Conservation (phyloP, 2,888 invertebrate species). For the Dusona sp. region DNA sequence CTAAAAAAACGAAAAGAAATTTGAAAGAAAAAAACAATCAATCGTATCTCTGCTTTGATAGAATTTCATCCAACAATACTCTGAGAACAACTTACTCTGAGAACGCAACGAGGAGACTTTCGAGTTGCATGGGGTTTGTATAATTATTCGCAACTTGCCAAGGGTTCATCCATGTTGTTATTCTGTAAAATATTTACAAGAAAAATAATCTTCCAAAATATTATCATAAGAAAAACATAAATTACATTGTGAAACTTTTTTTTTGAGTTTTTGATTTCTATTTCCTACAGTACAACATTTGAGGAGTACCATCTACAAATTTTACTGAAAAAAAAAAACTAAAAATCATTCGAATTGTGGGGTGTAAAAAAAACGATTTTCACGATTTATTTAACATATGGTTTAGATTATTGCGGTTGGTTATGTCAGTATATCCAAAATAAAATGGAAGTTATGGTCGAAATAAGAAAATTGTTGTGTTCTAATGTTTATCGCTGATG, state of each 20-base stretch:
- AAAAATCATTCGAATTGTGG: too few species aligned
- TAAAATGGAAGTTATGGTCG: too few species aligned
- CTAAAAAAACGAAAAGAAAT: slow-evolving; percentile 79
- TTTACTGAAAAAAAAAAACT: too few species aligned
- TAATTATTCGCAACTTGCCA: slow-evolving; percentile 89
- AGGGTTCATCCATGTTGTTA: slow-evolving; percentile 89
- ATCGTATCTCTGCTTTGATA: not conserved
- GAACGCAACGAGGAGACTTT: slow-evolving; percentile 86
- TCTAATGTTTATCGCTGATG: too few species aligned
- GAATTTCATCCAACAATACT: slow-evolving; percentile 75
- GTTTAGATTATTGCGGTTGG: too few species aligned
- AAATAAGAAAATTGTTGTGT: too few species aligned
- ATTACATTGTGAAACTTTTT: not conserved
- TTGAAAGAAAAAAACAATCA: not conserved
- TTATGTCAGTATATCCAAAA: too few species aligned
- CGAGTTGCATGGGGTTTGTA: slow-evolving; percentile 88
- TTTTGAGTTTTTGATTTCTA: not conserved
- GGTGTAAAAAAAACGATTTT: too few species aligned
- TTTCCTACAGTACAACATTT: not conserved
- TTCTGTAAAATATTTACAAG: slow-evolving; percentile 83
- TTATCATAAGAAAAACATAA: slow-evolving; percentile 4
- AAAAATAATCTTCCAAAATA: slow-evolving; percentile 54
- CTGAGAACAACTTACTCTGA: too few species aligned
- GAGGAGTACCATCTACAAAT: too few species aligned
- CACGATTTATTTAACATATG: too few species aligned